phyloP scores from a whole-genome alignment of 2,797 vertebrate species.

The Miichthys miiuy region DNA sequence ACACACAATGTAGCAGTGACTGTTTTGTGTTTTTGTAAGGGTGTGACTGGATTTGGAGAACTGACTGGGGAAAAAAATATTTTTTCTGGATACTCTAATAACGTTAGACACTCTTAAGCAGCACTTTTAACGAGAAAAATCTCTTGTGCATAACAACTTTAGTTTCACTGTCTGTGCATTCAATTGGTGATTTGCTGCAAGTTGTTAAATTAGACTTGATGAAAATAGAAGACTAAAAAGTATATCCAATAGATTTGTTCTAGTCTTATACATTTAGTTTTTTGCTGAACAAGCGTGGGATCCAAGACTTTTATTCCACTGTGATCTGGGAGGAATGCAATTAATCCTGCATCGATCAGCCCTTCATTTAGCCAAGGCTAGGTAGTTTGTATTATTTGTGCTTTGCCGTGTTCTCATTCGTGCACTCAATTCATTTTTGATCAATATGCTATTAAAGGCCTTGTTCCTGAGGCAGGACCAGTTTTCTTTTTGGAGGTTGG shows the following conservation, averaged over 20 bases:
- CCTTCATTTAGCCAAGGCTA: conserved; percentile 70
- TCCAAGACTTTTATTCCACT: conserved; percentile 58
- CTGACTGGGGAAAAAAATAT: neutral
- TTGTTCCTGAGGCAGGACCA: conserved; percentile 66
- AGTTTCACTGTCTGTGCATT: neutral
- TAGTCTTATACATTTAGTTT: conserved; percentile 13
- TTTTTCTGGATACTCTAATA: neutral
- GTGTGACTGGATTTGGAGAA: neutral
- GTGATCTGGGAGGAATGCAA: conserved; percentile 72
- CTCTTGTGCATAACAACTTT: neutral
- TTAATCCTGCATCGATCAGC: conserved; percentile 86
- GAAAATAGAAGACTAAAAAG: conserved; percentile 15
- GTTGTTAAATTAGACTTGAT: conserved; percentile 32
- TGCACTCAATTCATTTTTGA: conserved; percentile 84
- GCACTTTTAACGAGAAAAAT: neutral
- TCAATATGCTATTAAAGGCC: conserved; percentile 87
- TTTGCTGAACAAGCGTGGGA: conserved; percentile 33
- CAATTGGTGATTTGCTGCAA: conserved; percentile 28
- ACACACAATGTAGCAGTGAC: neutral
- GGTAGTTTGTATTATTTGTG: conserved; percentile 84
- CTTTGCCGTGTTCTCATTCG: conserved; percentile 76
- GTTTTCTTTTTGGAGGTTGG: conserved; percentile 43
- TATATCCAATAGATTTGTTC: conserved; percentile 33
- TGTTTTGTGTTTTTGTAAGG: neutral
- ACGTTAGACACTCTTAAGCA: neutral